These are phyloP conservation scores for Protosalanx chinensis DNA, from an alignment of 2,797 vertebrate species.

Conservation along the genomic window DNA sequence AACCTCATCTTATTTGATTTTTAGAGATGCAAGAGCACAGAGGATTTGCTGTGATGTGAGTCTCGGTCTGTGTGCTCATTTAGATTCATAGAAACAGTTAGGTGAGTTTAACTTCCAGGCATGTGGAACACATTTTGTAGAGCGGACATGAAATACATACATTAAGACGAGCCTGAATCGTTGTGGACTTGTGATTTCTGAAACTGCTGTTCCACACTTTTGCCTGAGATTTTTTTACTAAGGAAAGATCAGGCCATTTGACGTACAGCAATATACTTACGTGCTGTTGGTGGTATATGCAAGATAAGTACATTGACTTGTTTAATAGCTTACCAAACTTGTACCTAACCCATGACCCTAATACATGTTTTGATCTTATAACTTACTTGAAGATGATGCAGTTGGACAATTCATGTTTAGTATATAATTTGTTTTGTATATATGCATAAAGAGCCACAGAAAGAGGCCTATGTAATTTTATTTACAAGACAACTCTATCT, in stretches of 20 bases:
- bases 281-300: too few relatives aligned
- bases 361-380: too few relatives aligned
- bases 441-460: too few relatives aligned
- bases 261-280: too few relatives aligned
- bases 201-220: not conserved
- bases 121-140: not conserved
- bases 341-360: too few relatives aligned
- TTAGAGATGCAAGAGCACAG: not conserved
- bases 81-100: not conserved
- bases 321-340: too few relatives aligned
- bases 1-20: not conserved
- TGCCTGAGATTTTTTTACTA: not conserved
- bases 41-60: not conserved
- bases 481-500: not conserved
- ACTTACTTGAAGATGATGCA: too few relatives aligned
- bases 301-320: not conserved
- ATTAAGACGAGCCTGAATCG: not conserved
- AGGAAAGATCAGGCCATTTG: not conserved
- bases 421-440: too few relatives aligned
- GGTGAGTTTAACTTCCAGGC: slow-evolving; percentile 2
- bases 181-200: too few relatives aligned
- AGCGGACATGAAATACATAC: slow-evolving; percentile 4
- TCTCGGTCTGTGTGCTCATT: not conserved
- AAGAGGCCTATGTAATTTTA: not conserved
- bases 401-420: too few relatives aligned